Evolutionary conservation across 1,140 invertebrate species (phyloP).

Genomic region (Maconellicoccus hirsutus): DNA sequence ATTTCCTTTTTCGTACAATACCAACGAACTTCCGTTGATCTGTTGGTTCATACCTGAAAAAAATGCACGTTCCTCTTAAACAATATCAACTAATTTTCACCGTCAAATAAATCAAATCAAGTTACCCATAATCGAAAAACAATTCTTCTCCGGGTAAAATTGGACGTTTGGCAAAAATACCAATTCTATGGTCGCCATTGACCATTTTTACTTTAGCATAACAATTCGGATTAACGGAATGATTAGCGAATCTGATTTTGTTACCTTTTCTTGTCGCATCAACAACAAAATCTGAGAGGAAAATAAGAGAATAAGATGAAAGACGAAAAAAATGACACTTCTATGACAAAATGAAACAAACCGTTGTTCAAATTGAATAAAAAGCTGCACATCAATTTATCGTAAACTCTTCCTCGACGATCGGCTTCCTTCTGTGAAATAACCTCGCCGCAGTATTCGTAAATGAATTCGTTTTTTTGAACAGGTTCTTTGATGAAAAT

Average conservation of each 20-base stretch:
- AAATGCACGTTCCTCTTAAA: neutral
- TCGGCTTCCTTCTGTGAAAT: conserved; percentile 98
- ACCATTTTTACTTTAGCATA: conserved; percentile 99
- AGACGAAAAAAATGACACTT: neutral
- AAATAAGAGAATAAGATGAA: conserved; percentile 14
- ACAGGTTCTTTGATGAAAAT: conserved; percentile 92
- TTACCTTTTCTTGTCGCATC: conserved; percentile 98
- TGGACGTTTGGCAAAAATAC: conserved; percentile 94
- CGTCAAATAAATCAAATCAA: too few species aligned
- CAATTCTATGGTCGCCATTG: conserved; percentile 97
- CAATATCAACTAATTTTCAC: too few species aligned
- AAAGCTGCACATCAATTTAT: conserved; percentile 99
- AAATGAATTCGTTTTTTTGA: conserved; percentile 97
- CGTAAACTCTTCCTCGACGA: conserved; percentile 95
- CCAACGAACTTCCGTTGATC: conserved; percentile 96
- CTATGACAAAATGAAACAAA: conserved; percentile 33
- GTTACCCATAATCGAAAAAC: conserved; percentile 83
- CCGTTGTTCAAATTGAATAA: conserved; percentile 97
- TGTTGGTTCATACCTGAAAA: conserved; percentile 83
- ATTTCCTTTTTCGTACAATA: conserved; percentile 89
- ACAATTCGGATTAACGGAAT: conserved; percentile 99
- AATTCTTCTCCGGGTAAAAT: conserved; percentile 95
- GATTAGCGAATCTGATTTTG: conserved; percentile 98
- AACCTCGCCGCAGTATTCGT: conserved; percentile 98
- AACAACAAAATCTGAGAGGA: conserved; percentile 77